Base-by-base conservation (phyloP, 2,888 invertebrate species). In the Hemicrepidius hirtus region DNA sequence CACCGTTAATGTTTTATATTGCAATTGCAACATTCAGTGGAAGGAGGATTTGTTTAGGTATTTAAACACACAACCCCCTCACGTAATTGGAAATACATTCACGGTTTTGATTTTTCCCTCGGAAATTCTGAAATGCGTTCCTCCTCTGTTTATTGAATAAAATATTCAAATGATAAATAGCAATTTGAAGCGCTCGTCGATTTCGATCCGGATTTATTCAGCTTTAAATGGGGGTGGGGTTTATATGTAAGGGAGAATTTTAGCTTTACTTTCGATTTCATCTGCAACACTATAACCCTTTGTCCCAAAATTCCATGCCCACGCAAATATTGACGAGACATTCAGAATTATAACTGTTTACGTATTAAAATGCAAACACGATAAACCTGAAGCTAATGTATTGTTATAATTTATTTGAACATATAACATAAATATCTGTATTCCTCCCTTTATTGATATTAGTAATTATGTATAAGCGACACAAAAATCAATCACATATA, bases 1-100 rank as follows among this genome's bases (percentile, higher is more conserved):
- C 66, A 49, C 37, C 32, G 62, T 71, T 71, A 71, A 71, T 71
- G 71, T 60, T 71, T 71, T 71, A 71, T 71, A 66, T 49, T 60
- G 71, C 71, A 18, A 41, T 35, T 53, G 60, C 57, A 71, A 44
- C 24, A 41, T 18, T 57, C 28, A 53, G n/a, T 57, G 57, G 37
- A 57, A 37, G 6, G 50, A 50, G 57, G 57, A 57, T 57, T 57
- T 57, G 57, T 57, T 57, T 57, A 12, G 12, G 37, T 35, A 37
- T 57, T 37, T 57, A 37, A 57, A 57, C 12, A 57, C 32, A 55
- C 32, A 55, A 55, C 35, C 28, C n/a, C 35, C 28, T 5, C 1
- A 10, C 55, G 55, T 55, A 32, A 55, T 18, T 55, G 55, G 49
- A 49, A 21, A 21, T 20, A 49, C 21, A 49, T 21, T 12, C 13